Percentiles rank a stretch among this genome's conserved stretches.
These are phyloP conservation scores for Pelmatolapia mariae DNA, from an alignment of 2,113 vertebrate species.

Conservation along the genomic window DNA sequence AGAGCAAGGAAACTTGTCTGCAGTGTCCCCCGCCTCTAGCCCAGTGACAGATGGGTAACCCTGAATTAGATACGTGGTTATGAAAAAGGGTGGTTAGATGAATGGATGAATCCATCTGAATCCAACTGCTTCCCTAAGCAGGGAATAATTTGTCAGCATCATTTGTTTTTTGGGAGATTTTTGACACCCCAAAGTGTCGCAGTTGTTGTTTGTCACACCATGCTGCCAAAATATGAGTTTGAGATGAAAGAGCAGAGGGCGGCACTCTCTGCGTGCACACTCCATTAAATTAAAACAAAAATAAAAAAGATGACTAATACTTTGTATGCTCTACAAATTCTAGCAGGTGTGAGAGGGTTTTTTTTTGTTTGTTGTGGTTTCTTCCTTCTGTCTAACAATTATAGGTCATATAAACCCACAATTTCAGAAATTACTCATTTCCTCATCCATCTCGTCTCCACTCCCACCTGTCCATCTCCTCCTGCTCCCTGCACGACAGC, in stretches of 20 bases:
- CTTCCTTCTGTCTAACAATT: not conserved
- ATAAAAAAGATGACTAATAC: not conserved
- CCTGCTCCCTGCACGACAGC: slow-evolving; percentile 84
- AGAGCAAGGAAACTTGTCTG: not conserved
- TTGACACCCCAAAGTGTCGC: not conserved
- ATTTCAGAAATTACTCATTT: not conserved
- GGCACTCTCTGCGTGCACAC: not conserved
- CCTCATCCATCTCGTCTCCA: not conserved
- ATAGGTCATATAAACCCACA: not conserved
- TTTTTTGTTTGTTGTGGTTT: not conserved
- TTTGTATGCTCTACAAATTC: not conserved
- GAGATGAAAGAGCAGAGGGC: not conserved
- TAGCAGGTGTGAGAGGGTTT: not conserved
- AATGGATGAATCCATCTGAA: not conserved
- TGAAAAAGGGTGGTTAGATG: not conserved
- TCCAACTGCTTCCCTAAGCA: not conserved
- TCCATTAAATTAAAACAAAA: not conserved
- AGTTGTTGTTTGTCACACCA: not conserved
- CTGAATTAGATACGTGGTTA: not conserved
- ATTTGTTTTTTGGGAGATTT: not conserved
- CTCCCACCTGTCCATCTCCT: slow-evolving; percentile 78
- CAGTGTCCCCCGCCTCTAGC: not conserved
- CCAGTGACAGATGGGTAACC: not conserved
- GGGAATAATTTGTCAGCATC: not conserved
- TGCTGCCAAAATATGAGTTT: not conserved